Conservation (phyloP, 30 jellyfish, hydroid and myxozoan species). For the Turritopsis rubra region DNA sequence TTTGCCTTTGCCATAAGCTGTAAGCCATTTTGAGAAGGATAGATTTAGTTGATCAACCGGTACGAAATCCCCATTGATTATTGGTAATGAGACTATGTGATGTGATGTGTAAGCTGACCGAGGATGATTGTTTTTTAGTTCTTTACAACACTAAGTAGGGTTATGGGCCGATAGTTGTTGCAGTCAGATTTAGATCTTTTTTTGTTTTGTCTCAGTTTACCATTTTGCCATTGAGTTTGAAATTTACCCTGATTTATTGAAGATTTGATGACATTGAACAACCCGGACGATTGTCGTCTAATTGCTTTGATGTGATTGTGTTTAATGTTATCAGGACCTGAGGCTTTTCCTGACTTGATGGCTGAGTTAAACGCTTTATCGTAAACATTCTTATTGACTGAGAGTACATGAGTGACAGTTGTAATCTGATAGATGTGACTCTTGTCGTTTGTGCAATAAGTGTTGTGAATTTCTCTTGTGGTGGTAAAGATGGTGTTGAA, state of each 20-base stretch:
- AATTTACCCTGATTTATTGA: neutral
- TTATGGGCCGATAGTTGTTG: neutral
- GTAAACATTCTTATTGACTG: neutral
- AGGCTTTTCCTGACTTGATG: neutral
- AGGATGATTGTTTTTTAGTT: neutral
- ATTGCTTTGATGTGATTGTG: neutral
- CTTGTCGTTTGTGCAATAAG: neutral
- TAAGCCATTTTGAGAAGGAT: neutral
- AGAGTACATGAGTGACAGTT: too few species aligned
- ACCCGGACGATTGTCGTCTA: neutral
- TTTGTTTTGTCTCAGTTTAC: neutral
- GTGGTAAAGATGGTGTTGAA: neutral
- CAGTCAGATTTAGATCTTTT: neutral
- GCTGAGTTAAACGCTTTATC: neutral
- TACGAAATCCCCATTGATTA: neutral
- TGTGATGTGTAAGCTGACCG: neutral
- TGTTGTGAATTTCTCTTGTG: too few species aligned
- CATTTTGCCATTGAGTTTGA: neutral
- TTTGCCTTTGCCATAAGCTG: neutral
- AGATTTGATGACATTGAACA: too few species aligned
- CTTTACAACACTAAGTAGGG: neutral
- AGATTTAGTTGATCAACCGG: neutral
- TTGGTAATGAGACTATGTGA: neutral
- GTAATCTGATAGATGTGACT: too few species aligned
- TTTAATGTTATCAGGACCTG: neutral